Evolutionary conservation across 2,888 invertebrate species (phyloP), one percentile per base, ranked within the genome.

Genomic region (Diogma glabrata): DNA sequence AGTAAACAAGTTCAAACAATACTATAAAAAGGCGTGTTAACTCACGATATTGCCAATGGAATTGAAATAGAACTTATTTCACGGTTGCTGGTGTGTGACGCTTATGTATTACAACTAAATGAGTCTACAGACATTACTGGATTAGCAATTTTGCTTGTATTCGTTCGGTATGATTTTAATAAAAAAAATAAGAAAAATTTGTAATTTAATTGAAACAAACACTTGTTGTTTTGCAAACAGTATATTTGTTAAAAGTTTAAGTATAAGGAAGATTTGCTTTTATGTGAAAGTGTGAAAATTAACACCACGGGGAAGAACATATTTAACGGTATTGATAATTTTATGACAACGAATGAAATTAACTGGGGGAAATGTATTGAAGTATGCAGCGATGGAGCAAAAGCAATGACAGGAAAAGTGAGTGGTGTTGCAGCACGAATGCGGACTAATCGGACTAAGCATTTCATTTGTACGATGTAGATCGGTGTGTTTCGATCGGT

Each of bases 361-460:
- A 45, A 26, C 43, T 52, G 53, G 40, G 23, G 23, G 16, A 51
- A 48, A 47, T 53, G 45, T 49, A 49, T 49, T 53, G 51, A 49
- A 38, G 46, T 53, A 28, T 51, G 53, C 23, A 49, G 47, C 38
- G 53, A 53, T 49, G 49, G 51, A 28, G 49, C 43, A 49, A 36
- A 36, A 12, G 36, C 10, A 36, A 36, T 9, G 36, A 5, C n/a
- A 36, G 36, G 36, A 36, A 36, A 51, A 49, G 49, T 49, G 33
- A 23, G 30, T 46, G 26, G 50, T 17, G 46, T 23, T 46, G 52
- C 50, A 49, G 30, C 50, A 49, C 47, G 38, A 26, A 52, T 52
- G 23, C 33, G 50, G 49, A 36, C 28, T 24, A 33, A 50, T 28
- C 28, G 46, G 26, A 47, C 36, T 28, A 38, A 47, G n/a, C n/a